phyloP scores from a whole-genome alignment of 2,888 invertebrate genomes.

The Scaptodrosophila latifasciaeformis region DNA sequence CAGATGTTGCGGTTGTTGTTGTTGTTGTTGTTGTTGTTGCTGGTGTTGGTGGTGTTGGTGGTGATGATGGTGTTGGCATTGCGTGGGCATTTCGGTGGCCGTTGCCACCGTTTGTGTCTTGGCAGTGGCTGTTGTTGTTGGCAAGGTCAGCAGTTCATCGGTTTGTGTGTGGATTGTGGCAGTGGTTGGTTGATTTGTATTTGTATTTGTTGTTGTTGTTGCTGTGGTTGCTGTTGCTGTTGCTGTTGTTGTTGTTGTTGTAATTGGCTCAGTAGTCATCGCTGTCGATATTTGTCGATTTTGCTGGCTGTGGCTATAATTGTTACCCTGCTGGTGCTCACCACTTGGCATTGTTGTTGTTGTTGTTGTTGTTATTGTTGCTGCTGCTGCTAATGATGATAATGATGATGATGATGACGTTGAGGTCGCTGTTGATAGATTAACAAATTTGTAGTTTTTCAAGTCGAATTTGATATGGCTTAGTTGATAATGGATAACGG shows the following conservation, averaged over 20 bases:
- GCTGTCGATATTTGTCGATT: too few relatives aligned
- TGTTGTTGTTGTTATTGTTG: constrained; percentile 19
- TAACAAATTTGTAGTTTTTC: too few relatives aligned
- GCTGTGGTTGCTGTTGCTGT: constrained; percentile 38
- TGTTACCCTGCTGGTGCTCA: constrained; percentile 25
- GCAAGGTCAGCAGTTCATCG: constrained; percentile 61
- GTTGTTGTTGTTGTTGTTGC: constrained; percentile 5
- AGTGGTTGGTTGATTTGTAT: constrained; percentile 43
- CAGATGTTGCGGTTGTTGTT: constrained; percentile 3
- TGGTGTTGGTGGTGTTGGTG: neutral
- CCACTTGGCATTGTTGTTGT: constrained; percentile 16
- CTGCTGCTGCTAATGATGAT: constrained; percentile 9
- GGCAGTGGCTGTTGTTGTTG: neutral
- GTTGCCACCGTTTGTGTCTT: constrained; percentile 12
- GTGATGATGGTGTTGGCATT: constrained; percentile 3
- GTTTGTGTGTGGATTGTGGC: constrained; percentile 74
- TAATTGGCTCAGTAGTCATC: too few relatives aligned
- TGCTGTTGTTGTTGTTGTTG: constrained; percentile 25
- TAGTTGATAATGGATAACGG: too few relatives aligned
- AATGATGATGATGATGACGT: constrained; percentile 18
- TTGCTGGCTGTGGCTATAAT: constrained; percentile 12
- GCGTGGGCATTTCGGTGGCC: constrained; percentile 19
- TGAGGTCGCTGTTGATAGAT: constrained; percentile 15
- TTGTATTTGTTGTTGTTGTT: constrained; percentile 32
- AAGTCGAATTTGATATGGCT: too few relatives aligned